phyloP scores from a whole-genome alignment of 2,888 invertebrate genomes.

The Leptarthrus brevirostris region DNA sequence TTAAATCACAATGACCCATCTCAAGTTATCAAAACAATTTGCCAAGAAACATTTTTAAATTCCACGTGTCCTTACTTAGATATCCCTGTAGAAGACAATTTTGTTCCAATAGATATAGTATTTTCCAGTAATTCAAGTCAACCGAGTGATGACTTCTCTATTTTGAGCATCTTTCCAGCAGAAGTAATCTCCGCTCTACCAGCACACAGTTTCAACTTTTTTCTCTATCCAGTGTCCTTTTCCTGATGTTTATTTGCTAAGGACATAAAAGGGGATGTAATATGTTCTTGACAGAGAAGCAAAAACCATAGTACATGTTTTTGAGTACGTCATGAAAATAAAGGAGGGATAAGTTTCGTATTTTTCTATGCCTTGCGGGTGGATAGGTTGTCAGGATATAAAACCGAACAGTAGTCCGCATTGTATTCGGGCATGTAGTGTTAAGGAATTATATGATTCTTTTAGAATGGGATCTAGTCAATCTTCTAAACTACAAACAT shows the following conservation, averaged over 20 bases:
- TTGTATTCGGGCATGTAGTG: too few species aligned
- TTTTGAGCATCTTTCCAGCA: slow-evolving; percentile 6
- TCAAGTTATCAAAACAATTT: slow-evolving; percentile 14
- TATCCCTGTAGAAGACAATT: not conserved
- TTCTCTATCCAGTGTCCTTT: slow-evolving; percentile 13
- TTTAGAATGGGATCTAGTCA: too few species aligned
- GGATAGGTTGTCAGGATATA: slow-evolving; percentile 2
- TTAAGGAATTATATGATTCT: too few species aligned
- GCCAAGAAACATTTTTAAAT: not conserved
- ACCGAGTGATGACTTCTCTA: slow-evolving; percentile 4
- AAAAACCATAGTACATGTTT: slow-evolving; percentile 13
- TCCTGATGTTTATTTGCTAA: slow-evolving; percentile 2
- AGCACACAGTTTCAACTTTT: not conserved
- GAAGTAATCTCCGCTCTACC: not conserved
- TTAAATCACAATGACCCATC: not conserved
- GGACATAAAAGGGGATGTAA: slow-evolving; percentile 25
- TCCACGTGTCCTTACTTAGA: not conserved
- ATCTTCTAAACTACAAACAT: too few species aligned
- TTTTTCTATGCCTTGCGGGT: slow-evolving; percentile 9
- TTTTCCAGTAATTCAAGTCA: not conserved
- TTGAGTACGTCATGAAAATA: slow-evolving; percentile 17
- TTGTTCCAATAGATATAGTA: not conserved
- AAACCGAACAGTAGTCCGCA: too few species aligned
- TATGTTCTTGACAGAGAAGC: slow-evolving; percentile 15
- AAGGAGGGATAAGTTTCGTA: slow-evolving; percentile 17